These are phyloP conservation scores for Cheilosia grossa DNA, from an alignment of 2,888 invertebrate species.

Conservation along the genomic window DNA sequence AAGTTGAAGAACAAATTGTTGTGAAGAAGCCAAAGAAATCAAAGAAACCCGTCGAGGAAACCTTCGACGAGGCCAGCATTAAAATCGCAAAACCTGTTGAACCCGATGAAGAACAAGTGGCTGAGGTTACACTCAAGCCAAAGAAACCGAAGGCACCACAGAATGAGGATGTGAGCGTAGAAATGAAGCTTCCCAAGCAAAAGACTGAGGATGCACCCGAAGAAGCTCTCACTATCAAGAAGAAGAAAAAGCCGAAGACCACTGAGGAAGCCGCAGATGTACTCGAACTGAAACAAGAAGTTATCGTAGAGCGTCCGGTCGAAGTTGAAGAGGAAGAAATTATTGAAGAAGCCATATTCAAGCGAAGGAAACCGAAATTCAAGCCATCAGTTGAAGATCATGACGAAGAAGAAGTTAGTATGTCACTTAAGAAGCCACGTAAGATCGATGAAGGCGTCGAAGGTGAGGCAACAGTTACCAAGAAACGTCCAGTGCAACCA, in stretches of 20 bases:
- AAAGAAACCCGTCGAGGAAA: constrained; percentile 78
- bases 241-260: constrained; percentile 80
- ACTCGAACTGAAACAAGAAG: constrained; percentile 80
- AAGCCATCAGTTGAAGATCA: constrained; percentile 79
- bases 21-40: constrained; percentile 79
- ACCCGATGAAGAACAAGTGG: constrained; percentile 81
- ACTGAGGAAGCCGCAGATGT: constrained; percentile 81
- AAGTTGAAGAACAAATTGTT: constrained; percentile 77
- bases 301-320: constrained; percentile 83
- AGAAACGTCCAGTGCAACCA: constrained; percentile 79
- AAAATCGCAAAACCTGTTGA: constrained; percentile 79
- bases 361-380: constrained; percentile 79
- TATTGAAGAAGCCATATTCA: constrained; percentile 81
- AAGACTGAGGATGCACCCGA: constrained; percentile 81
- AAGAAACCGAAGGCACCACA: constrained; percentile 79
- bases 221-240: constrained; percentile 80
- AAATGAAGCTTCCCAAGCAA: constrained; percentile 79
- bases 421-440: constrained; percentile 82
- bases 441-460: constrained; percentile 83
- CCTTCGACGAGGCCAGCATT: constrained; percentile 78
- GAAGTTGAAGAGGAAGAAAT: constrained; percentile 85
- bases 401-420: constrained; percentile 81
- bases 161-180: constrained; percentile 81
- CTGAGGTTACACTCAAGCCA: constrained; percentile 81
- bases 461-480: constrained; percentile 82